Evolutionary conservation across 1,140 invertebrate genomes (phyloP), one percentile per base, ranked within the genome.

Genomic region (Neodiprion pinetum): DNA sequence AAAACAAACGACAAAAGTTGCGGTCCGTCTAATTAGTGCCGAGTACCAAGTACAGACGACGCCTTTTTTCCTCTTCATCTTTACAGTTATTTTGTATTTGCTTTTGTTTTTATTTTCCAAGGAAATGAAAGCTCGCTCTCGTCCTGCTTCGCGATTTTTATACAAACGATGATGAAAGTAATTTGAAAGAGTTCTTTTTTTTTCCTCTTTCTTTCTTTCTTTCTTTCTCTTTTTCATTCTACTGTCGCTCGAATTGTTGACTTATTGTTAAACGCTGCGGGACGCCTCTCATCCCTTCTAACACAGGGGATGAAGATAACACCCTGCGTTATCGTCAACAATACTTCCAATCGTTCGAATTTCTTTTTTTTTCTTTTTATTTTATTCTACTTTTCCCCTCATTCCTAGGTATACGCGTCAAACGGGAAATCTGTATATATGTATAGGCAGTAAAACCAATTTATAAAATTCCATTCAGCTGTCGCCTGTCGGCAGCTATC

Each of bases 381-480:
- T 40, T 5, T 4, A 40, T 40, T 40, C 5, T 40, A 40, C 28
- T 40, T 40, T 40, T 40, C 28, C 5, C 5, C 28, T 40, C 28
- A 40, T 40, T 40, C 28, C 28, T 40, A 40, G 28, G 28, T 40
- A 5, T 40, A 17, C 53, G 7, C 9, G 53, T 61, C 5, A 61
- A 61, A 61, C 53, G 53, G 0, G 53, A 61, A 61, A 61, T 61
- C 53, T 61, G 9, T 61, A 5, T 40, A 40, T 40, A 61, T 61
- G 28, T 40, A 40, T 40, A 40, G 28, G n/a, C 9, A 61, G 53
- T 61, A 12, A 61, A 61, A 61, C 53, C 53, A 61, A 61, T 61
- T 61, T 61, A 61, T 61, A 61, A 61, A 61, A 40, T 40, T 17
- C 53, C 53, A 61, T 61, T 61, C 53, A 61, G 53, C 53, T 61